Conservation (phyloP, 1,140 invertebrate species). For the Drosophila saltans region DNA sequence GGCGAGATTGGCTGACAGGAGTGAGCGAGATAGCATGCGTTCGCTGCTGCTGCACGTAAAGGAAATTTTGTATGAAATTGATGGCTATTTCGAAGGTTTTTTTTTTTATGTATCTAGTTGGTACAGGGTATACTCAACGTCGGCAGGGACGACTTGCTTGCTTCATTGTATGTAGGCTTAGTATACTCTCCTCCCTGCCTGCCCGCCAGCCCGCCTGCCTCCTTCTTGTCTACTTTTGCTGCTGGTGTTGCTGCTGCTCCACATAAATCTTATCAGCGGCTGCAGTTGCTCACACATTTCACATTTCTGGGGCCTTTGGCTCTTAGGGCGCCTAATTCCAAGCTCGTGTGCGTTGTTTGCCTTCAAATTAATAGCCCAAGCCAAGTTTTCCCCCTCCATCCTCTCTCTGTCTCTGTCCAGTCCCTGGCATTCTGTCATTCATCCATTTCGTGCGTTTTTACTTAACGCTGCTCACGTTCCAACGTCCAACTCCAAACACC, state of each 20-base stretch:
- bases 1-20: too few species aligned
- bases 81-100: too few species aligned
- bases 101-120: too few species aligned
- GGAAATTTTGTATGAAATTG: too few species aligned
- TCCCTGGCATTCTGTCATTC: conserved; percentile 54
- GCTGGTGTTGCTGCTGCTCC: conserved; percentile 39
- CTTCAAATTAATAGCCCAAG: conserved; percentile 56
- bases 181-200: neutral
- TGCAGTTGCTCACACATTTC: conserved; percentile 75
- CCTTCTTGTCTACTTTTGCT: neutral
- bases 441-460: conserved; percentile 62
- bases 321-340: conserved; percentile 46
- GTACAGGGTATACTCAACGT: too few species aligned
- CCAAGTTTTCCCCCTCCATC: conserved; percentile 12
- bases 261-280: conserved; percentile 75
- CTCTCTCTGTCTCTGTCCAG: conserved; percentile 37
- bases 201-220: too few species aligned
- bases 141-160: too few species aligned
- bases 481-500: conserved; percentile 25
- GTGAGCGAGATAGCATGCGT: too few species aligned
- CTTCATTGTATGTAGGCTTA: conserved; percentile 19
- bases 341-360: conserved; percentile 58
- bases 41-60: too few species aligned
- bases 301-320: conserved; percentile 39
- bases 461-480: conserved; percentile 73